These are phyloP conservation scores for Styela clava DNA, from an alignment of 23 tunicate species.

Conservation along the genomic window DNA sequence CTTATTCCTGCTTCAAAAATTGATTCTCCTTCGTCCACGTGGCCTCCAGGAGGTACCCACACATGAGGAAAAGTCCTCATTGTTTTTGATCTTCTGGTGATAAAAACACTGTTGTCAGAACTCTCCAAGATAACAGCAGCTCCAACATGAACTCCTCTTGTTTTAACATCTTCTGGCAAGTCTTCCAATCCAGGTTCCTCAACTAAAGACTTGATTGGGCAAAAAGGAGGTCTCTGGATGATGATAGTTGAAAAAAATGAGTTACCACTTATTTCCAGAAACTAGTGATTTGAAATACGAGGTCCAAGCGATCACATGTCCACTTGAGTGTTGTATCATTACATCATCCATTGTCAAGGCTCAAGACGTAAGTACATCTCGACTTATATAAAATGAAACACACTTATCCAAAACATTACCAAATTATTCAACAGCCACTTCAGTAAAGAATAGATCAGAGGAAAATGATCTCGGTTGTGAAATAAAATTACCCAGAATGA, in stretches of 20 bases:
- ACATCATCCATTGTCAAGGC: neutral
- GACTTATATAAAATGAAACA: no score
- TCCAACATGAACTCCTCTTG: slow-evolving; percentile 49
- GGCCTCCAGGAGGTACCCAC: slow-evolving; percentile 94
- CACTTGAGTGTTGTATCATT: neutral
- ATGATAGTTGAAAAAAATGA: no score
- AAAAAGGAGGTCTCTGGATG: slow-evolving; percentile 44
- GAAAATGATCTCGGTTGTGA: no score
- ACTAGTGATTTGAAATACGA: no score
- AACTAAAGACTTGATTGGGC: slow-evolving; percentile 49
- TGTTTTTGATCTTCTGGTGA: slow-evolving; percentile 41
- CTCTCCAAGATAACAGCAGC: slow-evolving; percentile 57
- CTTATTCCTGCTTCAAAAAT: slow-evolving; percentile 55
- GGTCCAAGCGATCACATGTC: no score
- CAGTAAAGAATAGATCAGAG: no score
- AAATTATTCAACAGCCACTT: no score
- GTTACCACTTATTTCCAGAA: neutral
- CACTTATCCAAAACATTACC: no score
- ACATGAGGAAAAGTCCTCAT: slow-evolving; percentile 82
- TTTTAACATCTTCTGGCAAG: slow-evolving; percentile 8
- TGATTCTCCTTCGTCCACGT: slow-evolving; percentile 43
- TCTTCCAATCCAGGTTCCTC: neutral
- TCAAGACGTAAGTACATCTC: no score
- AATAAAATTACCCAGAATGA: no score
- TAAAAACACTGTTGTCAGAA: slow-evolving; percentile 40